Evolutionary conservation across 2,888 invertebrate species (phyloP).

Genomic region (Habroteleia sp.): DNA sequence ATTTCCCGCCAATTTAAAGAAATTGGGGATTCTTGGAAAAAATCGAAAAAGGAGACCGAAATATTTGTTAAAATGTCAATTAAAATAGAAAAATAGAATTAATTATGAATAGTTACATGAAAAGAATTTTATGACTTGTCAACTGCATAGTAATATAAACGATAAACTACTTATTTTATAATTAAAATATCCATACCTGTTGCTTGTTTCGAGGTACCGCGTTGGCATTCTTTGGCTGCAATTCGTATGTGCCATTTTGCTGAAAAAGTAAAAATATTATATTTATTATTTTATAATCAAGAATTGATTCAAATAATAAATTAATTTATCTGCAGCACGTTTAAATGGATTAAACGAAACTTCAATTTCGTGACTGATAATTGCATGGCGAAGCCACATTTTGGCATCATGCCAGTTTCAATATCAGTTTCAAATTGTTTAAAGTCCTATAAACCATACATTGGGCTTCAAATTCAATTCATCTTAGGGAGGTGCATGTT

Average conservation of each 20-base stretch:
- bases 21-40: too few relatives aligned
- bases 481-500: constrained; percentile 13
- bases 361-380: constrained; percentile 23
- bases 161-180: neutral
- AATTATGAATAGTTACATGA: too few relatives aligned
- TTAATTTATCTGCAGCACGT: constrained; percentile 8
- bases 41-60: too few relatives aligned
- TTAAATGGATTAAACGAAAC: constrained; percentile 33
- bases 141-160: too few relatives aligned
- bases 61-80: too few relatives aligned
- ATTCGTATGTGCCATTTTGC: constrained; percentile 78
- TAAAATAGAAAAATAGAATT: too few relatives aligned
- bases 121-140: too few relatives aligned
- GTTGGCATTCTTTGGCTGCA: constrained; percentile 73
- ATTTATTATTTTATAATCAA: constrained; percentile 8
- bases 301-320: constrained; percentile 10
- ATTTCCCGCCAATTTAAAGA: too few relatives aligned
- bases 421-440: constrained; percentile 41
- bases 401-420: constrained; percentile 45
- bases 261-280: constrained; percentile 65
- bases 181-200: constrained; percentile 49
- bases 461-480: constrained; percentile 30
- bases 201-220: constrained; percentile 71
- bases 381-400: constrained; percentile 1
- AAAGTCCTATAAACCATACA: constrained; percentile 35